phyloP scores from a whole-genome alignment of 2,797 vertebrate genomes.

The Notolabrus celidotus region DNA sequence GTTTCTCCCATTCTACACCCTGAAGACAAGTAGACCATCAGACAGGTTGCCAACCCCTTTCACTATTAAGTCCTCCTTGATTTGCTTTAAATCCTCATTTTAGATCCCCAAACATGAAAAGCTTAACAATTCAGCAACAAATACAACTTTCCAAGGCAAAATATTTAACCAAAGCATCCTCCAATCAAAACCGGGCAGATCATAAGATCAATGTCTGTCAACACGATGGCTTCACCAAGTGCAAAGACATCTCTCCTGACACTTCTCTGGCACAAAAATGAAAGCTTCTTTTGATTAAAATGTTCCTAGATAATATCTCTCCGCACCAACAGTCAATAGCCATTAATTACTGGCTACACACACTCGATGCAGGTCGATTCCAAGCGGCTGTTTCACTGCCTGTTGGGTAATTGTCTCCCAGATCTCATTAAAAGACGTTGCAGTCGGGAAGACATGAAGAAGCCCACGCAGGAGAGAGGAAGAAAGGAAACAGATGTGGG shows the following conservation, averaged over 20 bases:
- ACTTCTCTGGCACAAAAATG: constrained; percentile 1
- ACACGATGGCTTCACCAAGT: neutral
- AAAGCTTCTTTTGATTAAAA: constrained; percentile 45
- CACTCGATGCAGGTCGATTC: constrained; percentile 62
- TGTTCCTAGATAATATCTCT: constrained; percentile 45
- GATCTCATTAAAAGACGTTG: constrained; percentile 70
- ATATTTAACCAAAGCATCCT: too few relatives aligned
- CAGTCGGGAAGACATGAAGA: constrained; percentile 16
- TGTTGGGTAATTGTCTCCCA: constrained; percentile 73
- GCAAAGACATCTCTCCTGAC: neutral
- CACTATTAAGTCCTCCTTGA: too few relatives aligned
- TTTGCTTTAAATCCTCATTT: too few relatives aligned
- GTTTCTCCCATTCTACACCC: too few relatives aligned
- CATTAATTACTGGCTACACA: constrained; percentile 69
- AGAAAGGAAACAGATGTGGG: constrained; percentile 28
- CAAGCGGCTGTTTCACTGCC: constrained; percentile 45
- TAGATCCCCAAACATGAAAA: too few relatives aligned
- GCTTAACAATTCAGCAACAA: neutral
- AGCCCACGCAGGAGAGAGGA: constrained; percentile 2
- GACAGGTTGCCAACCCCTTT: too few relatives aligned
- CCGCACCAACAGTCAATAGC: constrained; percentile 64
- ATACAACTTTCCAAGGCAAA: neutral
- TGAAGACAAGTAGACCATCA: too few relatives aligned
- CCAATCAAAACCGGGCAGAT: neutral
- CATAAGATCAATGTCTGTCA: neutral